phyloP scores from a whole-genome alignment of 2,888 invertebrate species.

The Dyspetes luteomarginatus region DNA sequence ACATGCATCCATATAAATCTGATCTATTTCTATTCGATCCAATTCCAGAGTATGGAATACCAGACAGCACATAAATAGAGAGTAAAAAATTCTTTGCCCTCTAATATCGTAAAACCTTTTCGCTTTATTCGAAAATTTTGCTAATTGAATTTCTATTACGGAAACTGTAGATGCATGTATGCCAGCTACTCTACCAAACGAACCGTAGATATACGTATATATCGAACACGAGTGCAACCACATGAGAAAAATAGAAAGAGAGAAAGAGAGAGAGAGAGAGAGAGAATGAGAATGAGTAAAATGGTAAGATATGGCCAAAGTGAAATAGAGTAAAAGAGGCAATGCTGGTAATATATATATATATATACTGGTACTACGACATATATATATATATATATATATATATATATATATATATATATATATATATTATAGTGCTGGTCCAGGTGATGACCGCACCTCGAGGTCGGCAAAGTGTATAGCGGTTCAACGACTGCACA shows the following conservation, averaged over 20 bases:
- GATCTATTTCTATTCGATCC: too few species aligned
- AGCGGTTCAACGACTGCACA: constrained; percentile 67
- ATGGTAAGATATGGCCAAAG: constrained; percentile 4
- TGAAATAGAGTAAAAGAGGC: constrained; percentile 26
- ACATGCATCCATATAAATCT: too few species aligned
- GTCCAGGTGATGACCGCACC: too few species aligned
- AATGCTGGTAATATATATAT: background rate
- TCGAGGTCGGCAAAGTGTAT: constrained; percentile 24
- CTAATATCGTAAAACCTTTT: background rate
- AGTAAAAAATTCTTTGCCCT: too few species aligned
- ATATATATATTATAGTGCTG: background rate
- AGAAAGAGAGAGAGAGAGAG: constrained; percentile 2
- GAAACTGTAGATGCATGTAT: background rate
- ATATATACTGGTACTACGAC: background rate
- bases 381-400: constrained; percentile 13
- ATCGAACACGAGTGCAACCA: background rate
- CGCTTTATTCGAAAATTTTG: background rate
- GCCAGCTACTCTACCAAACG: background rate
- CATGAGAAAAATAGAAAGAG: background rate
- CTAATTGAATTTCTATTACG: constrained; percentile 17
- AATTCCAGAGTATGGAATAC: too few species aligned
- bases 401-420: background rate
- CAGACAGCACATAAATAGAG: too few species aligned
- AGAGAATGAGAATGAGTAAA: background rate
- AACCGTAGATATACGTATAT: background rate